phyloP scores from a whole-genome alignment of 2,797 vertebrate genomes.

The Sylvia borin region DNA sequence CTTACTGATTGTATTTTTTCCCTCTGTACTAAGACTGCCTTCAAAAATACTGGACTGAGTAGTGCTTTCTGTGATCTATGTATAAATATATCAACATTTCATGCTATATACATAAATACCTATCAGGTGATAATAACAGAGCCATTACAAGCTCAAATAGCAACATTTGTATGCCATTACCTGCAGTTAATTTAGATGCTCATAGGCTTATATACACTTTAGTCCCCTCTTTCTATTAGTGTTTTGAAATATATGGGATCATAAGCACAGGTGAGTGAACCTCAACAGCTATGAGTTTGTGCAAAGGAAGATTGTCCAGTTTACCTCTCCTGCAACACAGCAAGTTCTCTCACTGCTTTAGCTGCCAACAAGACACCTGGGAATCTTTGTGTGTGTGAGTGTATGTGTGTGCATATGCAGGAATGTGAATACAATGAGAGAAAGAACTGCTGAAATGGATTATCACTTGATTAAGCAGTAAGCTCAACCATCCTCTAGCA shows the following conservation, averaged over 20 bases:
- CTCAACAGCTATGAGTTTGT: neutral
- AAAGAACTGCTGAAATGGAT: neutral
- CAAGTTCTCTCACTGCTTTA: neutral
- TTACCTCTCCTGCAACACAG: neutral
- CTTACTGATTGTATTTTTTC: neutral
- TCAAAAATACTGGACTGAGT: neutral
- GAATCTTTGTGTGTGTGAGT: accelerated
- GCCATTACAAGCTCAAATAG: neutral
- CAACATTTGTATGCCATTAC: neutral
- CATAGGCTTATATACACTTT: neutral
- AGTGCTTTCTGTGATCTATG: neutral
- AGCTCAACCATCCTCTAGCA: neutral
- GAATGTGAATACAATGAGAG: neutral
- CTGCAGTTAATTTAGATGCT: neutral
- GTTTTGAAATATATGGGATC: neutral
- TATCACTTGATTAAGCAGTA: neutral
- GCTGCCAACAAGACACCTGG: neutral
- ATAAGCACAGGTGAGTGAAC: neutral
- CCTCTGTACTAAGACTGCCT: neutral
- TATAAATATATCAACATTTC: neutral
- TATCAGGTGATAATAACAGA: neutral
- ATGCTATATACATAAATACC: neutral
- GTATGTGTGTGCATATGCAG: too few species aligned
- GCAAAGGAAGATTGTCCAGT: neutral
- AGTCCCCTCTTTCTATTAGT: neutral